Evolutionary conservation across 2,113 vertebrate genomes (phyloP).

Genomic region (Actinemys pallida): DNA sequence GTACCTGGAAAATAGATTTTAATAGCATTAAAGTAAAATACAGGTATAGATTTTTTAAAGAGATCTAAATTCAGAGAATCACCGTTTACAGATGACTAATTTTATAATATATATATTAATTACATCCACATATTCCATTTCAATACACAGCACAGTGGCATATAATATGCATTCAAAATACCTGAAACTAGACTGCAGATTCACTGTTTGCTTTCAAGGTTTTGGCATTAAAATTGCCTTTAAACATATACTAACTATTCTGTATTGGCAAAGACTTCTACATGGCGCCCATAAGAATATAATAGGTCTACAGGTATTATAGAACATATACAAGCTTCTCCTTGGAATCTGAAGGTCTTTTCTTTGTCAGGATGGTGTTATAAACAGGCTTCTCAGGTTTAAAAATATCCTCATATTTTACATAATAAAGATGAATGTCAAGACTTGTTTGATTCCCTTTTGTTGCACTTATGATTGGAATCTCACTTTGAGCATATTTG

Average conservation of each 20-base stretch:
- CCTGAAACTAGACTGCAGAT: neutral
- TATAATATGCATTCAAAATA: neutral
- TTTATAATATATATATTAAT: neutral
- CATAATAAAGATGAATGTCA: slow-evolving; percentile 46
- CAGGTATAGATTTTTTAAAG: slow-evolving; percentile 23
- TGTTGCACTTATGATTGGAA: slow-evolving; percentile 63
- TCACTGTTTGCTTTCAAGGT: neutral
- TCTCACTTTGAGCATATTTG: slow-evolving; percentile 40
- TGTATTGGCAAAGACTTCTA: neutral
- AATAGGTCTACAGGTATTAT: neutral
- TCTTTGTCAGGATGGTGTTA: slow-evolving; percentile 53
- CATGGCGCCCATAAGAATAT: neutral
- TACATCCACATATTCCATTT: neutral
- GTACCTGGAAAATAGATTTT: slow-evolving; percentile 90
- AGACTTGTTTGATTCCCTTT: slow-evolving; percentile 68
- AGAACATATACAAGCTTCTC: slow-evolving; percentile 39
- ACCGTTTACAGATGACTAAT: slow-evolving; percentile 4
- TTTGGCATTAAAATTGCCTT: slow-evolving; percentile 1
- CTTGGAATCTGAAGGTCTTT: slow-evolving; percentile 38
- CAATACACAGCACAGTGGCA: neutral
- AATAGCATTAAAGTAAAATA: slow-evolving; percentile 49
- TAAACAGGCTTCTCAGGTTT: slow-evolving; percentile 55
- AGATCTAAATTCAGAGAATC: neutral
- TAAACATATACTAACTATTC: neutral
- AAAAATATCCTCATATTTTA: slow-evolving; percentile 49